Evolutionary conservation across 2,888 invertebrate species (phyloP).

Genomic region (Girardia tigrina): DNA sequence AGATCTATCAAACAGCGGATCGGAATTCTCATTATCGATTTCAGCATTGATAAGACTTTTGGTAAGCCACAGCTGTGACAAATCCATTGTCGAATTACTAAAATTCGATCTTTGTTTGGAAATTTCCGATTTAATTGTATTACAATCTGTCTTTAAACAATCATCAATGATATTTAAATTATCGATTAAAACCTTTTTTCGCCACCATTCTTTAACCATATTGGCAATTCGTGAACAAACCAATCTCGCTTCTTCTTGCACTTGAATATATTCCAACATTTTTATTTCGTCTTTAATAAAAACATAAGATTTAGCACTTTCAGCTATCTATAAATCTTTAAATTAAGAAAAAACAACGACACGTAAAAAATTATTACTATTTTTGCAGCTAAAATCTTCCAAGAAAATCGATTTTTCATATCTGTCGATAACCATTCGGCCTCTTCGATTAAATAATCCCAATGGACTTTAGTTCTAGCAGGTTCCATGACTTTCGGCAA

Average conservation of each 20-base stretch:
- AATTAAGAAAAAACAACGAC: too few relatives aligned
- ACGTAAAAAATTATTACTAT: too few relatives aligned
- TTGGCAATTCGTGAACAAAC: not conserved
- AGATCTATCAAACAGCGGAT: not conserved
- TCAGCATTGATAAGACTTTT: not conserved
- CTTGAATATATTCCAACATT: not conserved
- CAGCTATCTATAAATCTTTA: not conserved
- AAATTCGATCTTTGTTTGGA: too few relatives aligned
- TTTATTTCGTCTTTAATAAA: slow-evolving; percentile 9
- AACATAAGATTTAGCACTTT: not conserved
- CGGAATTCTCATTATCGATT: not conserved
- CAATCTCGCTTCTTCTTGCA: not conserved
- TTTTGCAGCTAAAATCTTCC: slow-evolving; percentile 86
- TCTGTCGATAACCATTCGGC: slow-evolving; percentile 96
- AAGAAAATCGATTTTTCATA: slow-evolving; percentile 89
- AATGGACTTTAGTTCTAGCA: slow-evolving; percentile 76
- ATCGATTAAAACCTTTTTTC: too few relatives aligned
- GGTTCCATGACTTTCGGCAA: slow-evolving; percentile 65
- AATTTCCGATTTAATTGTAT: too few relatives aligned
- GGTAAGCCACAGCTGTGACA: not conserved
- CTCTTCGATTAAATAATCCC: slow-evolving; percentile 95
- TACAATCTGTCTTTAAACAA: too few relatives aligned
- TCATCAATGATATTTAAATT: too few relatives aligned
- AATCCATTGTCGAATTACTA: not conserved
- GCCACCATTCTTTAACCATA: not conserved